A percentile compares a stretch with the other conserved stretches of the same genome.
Conservation (phyloP, 2,888 invertebrate species). For the Brenthis ino region DNA sequence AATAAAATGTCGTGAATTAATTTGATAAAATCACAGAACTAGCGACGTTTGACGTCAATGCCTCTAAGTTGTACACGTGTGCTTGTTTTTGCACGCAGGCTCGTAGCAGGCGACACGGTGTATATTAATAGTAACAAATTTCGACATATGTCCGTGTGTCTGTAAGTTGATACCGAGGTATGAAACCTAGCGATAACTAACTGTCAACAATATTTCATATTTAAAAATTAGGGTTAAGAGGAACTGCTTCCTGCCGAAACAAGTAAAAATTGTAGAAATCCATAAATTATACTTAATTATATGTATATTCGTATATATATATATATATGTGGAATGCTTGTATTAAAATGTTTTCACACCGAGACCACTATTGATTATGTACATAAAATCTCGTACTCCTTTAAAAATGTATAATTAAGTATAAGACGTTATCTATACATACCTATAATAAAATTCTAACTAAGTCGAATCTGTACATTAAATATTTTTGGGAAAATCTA, state of each 20-base stretch:
- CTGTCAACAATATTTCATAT: conserved; percentile 20
- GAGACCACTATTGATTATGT: too few relatives aligned
- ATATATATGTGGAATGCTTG: not conserved
- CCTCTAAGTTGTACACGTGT: not conserved
- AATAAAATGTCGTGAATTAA: too few relatives aligned
- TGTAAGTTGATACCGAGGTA: conserved; percentile 12
- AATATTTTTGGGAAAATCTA: too few relatives aligned
- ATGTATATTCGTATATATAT: not conserved
- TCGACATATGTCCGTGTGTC: conserved; percentile 17
- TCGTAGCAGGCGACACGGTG: not conserved
- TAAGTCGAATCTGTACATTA: too few relatives aligned
- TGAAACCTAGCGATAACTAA: conserved; percentile 5
- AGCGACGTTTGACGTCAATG: too few relatives aligned
- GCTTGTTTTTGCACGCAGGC: conserved; percentile 1
- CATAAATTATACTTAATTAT: not conserved
- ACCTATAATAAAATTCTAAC: too few relatives aligned
- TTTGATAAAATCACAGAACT: too few relatives aligned
- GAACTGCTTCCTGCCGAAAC: not conserved
- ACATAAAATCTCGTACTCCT: too few relatives aligned
- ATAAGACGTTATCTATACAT: too few relatives aligned
- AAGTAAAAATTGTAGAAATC: not conserved
- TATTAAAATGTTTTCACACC: not conserved
- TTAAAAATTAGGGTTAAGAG: conserved; percentile 3
- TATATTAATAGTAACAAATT: conserved; percentile 22
- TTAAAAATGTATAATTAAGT: too few relatives aligned